Base-by-base conservation (phyloP, 2,113 vertebrate genomes). In the Epinephelus cyanopodus region DNA sequence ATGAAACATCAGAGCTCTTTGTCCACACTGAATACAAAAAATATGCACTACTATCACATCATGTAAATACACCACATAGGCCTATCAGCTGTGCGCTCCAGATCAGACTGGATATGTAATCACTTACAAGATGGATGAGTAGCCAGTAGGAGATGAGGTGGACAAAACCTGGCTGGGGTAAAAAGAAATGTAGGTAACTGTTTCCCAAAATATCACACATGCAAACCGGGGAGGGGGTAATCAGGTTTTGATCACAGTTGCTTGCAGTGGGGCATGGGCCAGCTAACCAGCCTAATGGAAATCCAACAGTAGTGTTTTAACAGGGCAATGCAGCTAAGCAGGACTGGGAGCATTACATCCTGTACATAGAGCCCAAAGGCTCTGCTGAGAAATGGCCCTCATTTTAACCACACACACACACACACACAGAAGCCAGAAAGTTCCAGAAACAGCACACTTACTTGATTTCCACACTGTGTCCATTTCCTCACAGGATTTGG, bases 261-360 rank as follows among this genome's bases (percentile, higher is more conserved):
- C n/a, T 53, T 17, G 47, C 60, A 19, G 47, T 25, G 29, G 21
- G 47, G 21, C 8, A 52, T 14, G 58, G 17, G 29, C 21, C 48
- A 27, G 37, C 53, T 58, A 58, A 45, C 21, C 9, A 58, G 39
- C 6, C 39, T 58, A 60, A 72, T 47, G 54, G 50, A 39, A 57
- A 42, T 25, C 37, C 69, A 72, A 25, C 53, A 72, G 50, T 54
- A 58, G 21, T 37, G 53, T 54, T 25, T 50, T 76, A 18, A 57
- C 45, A 82, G 50, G 71, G 53, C n/a, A 68, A 25, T 58, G 56
- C 56, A 58, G 56, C 8, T 5, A 17, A 29, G 27, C 57, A 33
- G 27, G 73, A 47, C 5, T 70, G 45, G 69, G 69, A 48, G 81
- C n/a, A 25, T 76, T 70, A 77, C 74, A 70, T 77, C 58, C 72